Evolutionary conservation across 2,797 vertebrate genomes (phyloP).

Genomic region (Nannoperca obscura): DNA sequence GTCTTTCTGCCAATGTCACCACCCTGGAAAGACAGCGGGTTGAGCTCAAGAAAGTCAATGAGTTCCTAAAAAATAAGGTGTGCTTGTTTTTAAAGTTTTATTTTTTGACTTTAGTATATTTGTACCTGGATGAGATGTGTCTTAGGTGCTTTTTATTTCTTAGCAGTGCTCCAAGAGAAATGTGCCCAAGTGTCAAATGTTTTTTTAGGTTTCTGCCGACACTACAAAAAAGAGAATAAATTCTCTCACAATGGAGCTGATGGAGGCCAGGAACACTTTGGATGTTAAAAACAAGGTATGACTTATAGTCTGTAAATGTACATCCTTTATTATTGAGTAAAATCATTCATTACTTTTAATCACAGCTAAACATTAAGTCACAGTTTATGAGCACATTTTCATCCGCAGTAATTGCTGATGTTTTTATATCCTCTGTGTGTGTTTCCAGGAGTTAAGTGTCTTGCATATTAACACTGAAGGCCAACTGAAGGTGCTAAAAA

Average conservation of each 20-base stretch:
- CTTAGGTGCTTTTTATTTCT: background rate
- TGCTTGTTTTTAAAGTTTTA: background rate
- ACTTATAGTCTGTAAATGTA: background rate
- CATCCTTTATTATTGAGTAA: background rate
- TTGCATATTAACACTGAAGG: conserved; percentile 83
- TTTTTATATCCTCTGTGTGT: background rate
- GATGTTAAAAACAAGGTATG: conserved; percentile 90
- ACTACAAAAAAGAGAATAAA: conserved; percentile 91
- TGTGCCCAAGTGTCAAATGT: background rate
- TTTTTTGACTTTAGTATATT: background rate
- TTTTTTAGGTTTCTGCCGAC: conserved; percentile 91
- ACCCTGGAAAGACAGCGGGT: conserved; percentile 90
- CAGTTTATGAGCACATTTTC: background rate
- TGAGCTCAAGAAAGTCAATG: conserved; percentile 91
- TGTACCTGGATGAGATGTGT: background rate
- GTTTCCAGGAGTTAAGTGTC: conserved; percentile 81
- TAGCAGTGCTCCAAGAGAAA: background rate
- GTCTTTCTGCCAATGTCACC: conserved; percentile 87
- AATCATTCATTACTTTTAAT: conserved; percentile 11
- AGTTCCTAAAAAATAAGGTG: conserved; percentile 96
- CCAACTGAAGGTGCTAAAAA: conserved; percentile 80
- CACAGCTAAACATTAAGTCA: background rate
- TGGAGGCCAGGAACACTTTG: conserved; percentile 91
- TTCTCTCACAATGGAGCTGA: conserved; percentile 90
- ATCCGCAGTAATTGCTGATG: background rate